Conservation (phyloP, 2,113 vertebrate species). For the Cepphus grylle region DNA sequence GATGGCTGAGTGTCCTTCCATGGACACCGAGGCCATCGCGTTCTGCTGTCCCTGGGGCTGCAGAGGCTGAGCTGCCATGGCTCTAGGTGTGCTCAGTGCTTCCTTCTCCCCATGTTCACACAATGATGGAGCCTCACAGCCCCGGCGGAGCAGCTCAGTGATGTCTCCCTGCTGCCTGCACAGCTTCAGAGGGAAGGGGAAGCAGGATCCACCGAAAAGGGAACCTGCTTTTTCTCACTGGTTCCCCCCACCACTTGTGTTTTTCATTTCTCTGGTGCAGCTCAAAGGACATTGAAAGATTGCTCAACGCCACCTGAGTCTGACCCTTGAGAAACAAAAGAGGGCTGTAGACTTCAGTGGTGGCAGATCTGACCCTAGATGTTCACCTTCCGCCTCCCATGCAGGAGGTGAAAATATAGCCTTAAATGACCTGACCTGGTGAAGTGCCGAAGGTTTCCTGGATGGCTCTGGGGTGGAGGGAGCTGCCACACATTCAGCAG, state of each 20-base stretch:
- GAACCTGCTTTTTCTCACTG: background rate
- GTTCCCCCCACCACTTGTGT: background rate
- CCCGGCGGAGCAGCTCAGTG: rapidly evolving
- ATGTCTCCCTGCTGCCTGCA: background rate
- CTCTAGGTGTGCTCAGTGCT: background rate
- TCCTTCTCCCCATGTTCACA: rapidly evolving
- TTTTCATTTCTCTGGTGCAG: conserved; percentile 22
- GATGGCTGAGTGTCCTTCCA: background rate
- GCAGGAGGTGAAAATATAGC: background rate
- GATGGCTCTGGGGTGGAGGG: background rate
- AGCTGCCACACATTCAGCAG: rapidly evolving
- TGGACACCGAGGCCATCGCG: rapidly evolving
- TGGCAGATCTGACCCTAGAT: background rate
- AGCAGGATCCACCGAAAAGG: background rate
- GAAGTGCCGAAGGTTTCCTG: background rate
- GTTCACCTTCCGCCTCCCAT: background rate
- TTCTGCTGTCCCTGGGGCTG: background rate
- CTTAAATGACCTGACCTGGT: rapidly evolving
- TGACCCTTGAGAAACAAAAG: conserved; percentile 23
- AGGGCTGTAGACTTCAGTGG: background rate
- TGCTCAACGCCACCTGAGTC: background rate
- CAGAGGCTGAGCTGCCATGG: background rate
- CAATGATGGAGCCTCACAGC: background rate
- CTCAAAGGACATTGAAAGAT: background rate
- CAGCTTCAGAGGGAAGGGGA: background rate